Percentiles rank a stretch among this genome's conserved stretches.
Evolutionary conservation across 2,797 vertebrate species (phyloP).

Genomic region (Crossoptilon crossoptilon): DNA sequence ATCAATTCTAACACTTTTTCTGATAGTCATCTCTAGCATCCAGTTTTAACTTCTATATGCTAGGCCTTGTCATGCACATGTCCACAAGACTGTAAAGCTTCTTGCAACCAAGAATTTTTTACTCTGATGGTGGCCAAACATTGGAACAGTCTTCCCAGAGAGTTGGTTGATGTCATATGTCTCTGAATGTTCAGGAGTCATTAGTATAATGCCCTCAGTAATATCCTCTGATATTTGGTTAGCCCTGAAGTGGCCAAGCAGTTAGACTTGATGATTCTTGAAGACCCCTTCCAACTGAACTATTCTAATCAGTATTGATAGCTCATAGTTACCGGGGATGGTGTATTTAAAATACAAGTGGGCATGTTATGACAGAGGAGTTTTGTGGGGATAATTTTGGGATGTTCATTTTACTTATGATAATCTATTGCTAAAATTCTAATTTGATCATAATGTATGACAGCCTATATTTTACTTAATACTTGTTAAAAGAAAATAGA

Average conservation of each 20-base stretch:
- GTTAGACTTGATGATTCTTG: neutral
- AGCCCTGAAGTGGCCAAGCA: neutral
- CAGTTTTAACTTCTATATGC: neutral
- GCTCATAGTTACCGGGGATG: neutral
- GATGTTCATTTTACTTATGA: neutral
- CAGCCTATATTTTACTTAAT: neutral
- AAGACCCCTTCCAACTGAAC: neutral
- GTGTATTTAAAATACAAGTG: neutral
- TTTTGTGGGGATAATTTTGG: neutral
- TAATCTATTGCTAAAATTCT: neutral
- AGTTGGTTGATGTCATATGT: neutral
- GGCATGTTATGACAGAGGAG: neutral
- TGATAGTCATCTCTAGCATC: neutral
- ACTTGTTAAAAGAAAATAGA: neutral
- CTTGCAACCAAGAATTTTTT: neutral
- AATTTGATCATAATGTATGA: neutral
- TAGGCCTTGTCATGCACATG: rapidly evolving
- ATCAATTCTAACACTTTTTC: neutral
- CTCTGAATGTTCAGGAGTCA: neutral
- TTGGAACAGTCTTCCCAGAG: neutral
- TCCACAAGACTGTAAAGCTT: neutral
- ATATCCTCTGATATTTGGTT: neutral
- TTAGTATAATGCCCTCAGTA: neutral
- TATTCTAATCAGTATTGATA: neutral
- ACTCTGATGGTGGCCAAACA: neutral